phyloP scores from a whole-genome alignment of 2,113 vertebrate species.

The Erinaceus europaeus region DNA sequence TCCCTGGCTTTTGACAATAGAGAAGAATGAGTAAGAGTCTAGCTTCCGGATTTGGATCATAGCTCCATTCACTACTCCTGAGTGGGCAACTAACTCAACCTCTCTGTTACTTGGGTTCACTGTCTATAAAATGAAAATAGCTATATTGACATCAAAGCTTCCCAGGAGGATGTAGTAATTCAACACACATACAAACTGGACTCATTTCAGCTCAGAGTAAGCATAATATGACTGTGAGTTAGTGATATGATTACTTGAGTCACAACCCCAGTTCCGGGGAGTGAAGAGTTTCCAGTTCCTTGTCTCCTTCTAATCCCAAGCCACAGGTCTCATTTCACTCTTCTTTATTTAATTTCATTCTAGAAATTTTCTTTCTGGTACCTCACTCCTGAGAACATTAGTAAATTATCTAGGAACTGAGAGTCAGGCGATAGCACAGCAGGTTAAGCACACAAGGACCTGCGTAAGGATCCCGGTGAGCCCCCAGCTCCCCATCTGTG shows the following conservation, averaged over 20 bases:
- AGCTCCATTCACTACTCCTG: neutral
- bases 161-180: neutral
- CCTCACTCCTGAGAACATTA: neutral
- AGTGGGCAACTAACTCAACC: neutral
- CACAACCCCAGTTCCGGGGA: neutral
- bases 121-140: neutral
- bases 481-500: too few relatives aligned
- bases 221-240: accelerated
- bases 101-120: neutral
- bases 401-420: neutral
- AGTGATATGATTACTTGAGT: neutral
- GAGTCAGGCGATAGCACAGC: too few relatives aligned
- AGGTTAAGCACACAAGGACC: too few relatives aligned
- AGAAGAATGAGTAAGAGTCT: neutral
- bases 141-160: neutral
- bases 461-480: too few relatives aligned
- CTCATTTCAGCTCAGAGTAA: too few relatives aligned
- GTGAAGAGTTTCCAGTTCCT: neutral
- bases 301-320: neutral
- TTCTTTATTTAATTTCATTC: neutral
- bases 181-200: neutral
- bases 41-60: neutral
- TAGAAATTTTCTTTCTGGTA: neutral
- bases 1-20: neutral
- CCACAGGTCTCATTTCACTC: neutral